Base-by-base conservation (phyloP, 2,113 vertebrate genomes). In the Hoplias malabaricus region DNA sequence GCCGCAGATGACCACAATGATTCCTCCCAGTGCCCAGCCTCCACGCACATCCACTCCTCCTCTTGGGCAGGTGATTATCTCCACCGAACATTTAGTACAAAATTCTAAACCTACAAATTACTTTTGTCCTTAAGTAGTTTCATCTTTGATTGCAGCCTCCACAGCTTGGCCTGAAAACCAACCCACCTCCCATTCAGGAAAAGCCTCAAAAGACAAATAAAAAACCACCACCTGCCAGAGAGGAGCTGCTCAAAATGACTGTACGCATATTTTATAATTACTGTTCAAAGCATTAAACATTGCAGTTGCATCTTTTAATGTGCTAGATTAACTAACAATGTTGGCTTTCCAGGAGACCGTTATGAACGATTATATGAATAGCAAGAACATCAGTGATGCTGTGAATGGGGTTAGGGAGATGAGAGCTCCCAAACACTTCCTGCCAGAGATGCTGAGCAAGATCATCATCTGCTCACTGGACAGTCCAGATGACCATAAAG, bases 151-250 rank as follows among this genome's bases (percentile, higher is more conserved):
- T 42, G 4, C 71, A 98, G 96, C 94, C 96, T 62, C 96, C 96
- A 89, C 96, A 98, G 86, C 96, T 99, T 87, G 98, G 97, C 90
- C 94, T 99, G 84, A 99, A 99, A 94, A 97, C 96, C 86, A 99
- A 98, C 90, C 98, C 98, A 83, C 98, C 96, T 3, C 96, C 96
- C 85, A 99, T 99, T 85, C 97, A 99, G 92, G 98, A 99, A 87
- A 99, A 99, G 84, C 98, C 97, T 89, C 96, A 94, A 86, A 99
- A 99, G 91, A 96, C 86, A 0, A 96, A 83, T 83, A 99, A 98
- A 93, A 99, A 98, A 83, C 96, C 96, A 4, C 95, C 96, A 82
- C 98, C 97, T 82, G 93, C 96, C 79, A 96, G 87, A 83, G 98
- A 99, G 93, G 98, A 99, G 78, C 92, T 99, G 12, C 91, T 98